These are phyloP conservation scores for Turritopsis rubra DNA, from an alignment of 30 jellyfish, hydroid and myxozoan species.

Conservation along the genomic window DNA sequence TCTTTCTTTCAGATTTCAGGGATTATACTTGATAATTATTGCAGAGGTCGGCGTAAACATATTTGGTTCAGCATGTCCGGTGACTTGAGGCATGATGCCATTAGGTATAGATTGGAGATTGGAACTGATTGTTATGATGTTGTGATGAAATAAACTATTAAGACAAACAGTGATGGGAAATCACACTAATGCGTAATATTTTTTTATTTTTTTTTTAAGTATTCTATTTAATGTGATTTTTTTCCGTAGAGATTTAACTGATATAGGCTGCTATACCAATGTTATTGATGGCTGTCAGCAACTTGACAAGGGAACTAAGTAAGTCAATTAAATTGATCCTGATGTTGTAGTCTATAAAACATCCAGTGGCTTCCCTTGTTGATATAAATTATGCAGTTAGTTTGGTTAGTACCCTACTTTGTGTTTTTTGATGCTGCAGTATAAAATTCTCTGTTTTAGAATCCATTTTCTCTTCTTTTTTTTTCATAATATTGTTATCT, in stretches of 20 bases:
- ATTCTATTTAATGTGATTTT: not conserved
- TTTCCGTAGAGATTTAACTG: constrained; percentile 57
- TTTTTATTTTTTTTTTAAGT: no score
- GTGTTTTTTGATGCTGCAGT: no score
- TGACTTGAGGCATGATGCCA: constrained; percentile 73
- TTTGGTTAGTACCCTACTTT: not conserved
- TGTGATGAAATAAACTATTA: no score
- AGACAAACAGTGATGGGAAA: not conserved
- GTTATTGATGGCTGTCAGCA: constrained; percentile 93
- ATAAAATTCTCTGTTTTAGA: not conserved
- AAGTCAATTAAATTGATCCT: not conserved
- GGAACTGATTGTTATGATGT: not conserved
- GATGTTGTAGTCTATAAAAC: no score
- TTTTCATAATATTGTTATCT: not conserved
- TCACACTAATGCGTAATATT: no score
- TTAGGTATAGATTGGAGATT: constrained; percentile 33
- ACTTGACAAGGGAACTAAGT: constrained; percentile 76
- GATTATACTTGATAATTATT: constrained; percentile 56
- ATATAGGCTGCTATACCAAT: constrained; percentile 65
- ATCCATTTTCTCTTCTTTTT: no score
- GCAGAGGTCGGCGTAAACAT: constrained; percentile 68
- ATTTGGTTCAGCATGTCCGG: constrained; percentile 82
- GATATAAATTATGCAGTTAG: no score
- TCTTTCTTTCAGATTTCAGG: constrained; percentile 71
- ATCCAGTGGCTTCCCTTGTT: no score